A percentile compares a stretch with the other conserved stretches of the same genome.
These are phyloP conservation scores for Sceloporus tristichus DNA, from an alignment of 2,113 vertebrate genomes.

Conservation along the genomic window DNA sequence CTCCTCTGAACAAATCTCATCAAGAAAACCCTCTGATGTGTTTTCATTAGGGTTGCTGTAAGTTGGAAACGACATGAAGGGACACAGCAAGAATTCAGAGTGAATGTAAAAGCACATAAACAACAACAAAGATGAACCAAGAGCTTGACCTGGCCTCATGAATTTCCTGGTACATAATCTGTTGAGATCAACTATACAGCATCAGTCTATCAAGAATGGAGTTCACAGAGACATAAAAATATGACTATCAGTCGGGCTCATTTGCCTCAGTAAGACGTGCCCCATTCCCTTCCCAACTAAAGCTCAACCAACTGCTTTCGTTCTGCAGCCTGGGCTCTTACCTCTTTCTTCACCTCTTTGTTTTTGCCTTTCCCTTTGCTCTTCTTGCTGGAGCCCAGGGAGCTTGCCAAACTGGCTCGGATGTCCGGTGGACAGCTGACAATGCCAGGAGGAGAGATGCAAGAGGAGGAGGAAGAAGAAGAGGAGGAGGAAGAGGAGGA, in stretches of 20 bases:
- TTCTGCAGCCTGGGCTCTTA: slow-evolving; percentile 56
- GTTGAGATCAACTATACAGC: background rate
- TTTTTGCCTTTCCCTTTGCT: slow-evolving; percentile 87
- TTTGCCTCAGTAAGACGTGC: background rate
- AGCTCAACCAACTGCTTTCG: background rate
- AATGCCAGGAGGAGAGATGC: slow-evolving; percentile 79
- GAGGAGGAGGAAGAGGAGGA: slow-evolving; percentile 51
- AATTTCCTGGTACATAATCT: background rate
- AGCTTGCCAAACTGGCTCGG: slow-evolving; percentile 69
- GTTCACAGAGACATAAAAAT: too few relatives aligned
- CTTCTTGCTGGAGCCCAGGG: slow-evolving; percentile 83
- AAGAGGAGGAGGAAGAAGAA: slow-evolving; percentile 66
- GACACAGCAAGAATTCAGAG: too few relatives aligned
- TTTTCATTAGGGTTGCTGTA: too few relatives aligned
- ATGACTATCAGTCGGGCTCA: background rate
- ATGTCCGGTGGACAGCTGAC: slow-evolving; percentile 81
- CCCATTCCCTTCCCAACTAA: background rate
- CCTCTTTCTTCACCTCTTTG: slow-evolving; percentile 90
- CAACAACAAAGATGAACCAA: background rate
- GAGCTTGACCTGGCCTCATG: too few relatives aligned
- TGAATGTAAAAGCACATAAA: too few relatives aligned
- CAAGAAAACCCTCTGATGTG: too few relatives aligned
- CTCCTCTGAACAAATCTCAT: too few relatives aligned
- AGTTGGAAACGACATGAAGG: too few relatives aligned
- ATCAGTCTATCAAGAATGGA: background rate